Conservation (phyloP, 37 sponge, comb jelly and placozoan species). For the Oopsacas minuta region DNA sequence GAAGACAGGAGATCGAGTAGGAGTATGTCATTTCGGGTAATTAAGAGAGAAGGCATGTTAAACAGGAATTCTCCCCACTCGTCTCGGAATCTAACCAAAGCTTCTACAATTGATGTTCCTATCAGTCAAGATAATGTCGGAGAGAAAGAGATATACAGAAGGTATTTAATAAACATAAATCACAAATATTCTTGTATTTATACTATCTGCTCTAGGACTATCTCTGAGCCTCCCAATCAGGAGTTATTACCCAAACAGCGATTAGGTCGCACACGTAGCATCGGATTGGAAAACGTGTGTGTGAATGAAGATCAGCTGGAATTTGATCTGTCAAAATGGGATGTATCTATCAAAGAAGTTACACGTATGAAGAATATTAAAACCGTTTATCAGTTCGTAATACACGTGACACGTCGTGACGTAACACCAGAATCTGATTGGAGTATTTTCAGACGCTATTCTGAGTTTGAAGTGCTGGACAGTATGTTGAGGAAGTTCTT, state of each 20-base stretch:
- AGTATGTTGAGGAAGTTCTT: constrained; percentile 11
- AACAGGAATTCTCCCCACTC: not conserved
- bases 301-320: constrained; percentile 9
- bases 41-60: not conserved
- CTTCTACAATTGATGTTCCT: not conserved
- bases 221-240: not conserved
- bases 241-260: not conserved
- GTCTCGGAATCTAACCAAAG: not conserved
- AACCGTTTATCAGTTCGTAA: not conserved
- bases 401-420: constrained; percentile 14
- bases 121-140: not conserved
- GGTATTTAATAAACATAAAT: not conserved
- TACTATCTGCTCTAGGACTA: not conserved
- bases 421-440: not conserved
- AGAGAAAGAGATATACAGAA: not conserved
- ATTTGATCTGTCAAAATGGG: not conserved
- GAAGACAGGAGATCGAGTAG: not conserved
- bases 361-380: not conserved
- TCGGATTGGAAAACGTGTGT: not conserved
- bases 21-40: not conserved
- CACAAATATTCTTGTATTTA: not conserved
- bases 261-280: not conserved
- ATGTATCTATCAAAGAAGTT: not conserved
- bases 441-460: not conserved
- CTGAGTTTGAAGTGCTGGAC: constrained; percentile 17